These are phyloP conservation scores for Sus cebifrons DNA, from an alignment of 2,797 vertebrate genomes.

Conservation along the genomic window DNA sequence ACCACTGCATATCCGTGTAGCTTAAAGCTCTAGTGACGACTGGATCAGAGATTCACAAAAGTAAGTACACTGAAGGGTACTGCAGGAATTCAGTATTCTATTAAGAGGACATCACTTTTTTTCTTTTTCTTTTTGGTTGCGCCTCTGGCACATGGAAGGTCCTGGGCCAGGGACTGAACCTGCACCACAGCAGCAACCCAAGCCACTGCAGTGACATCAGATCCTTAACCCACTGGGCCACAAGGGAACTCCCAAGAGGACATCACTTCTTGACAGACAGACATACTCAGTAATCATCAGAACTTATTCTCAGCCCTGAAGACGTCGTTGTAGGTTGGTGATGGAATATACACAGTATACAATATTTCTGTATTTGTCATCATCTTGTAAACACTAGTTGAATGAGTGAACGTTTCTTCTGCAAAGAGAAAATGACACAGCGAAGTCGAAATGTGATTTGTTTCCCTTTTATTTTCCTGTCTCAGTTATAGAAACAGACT, in stretches of 20 bases:
- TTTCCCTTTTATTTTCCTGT: constrained; percentile 86
- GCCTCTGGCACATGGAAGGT: too few relatives aligned
- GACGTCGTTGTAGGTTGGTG: not conserved
- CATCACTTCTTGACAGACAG: not conserved
- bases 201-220: too few relatives aligned
- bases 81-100: not conserved
- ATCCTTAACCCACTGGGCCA: too few relatives aligned
- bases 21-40: not conserved
- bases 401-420: not conserved
- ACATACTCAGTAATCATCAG: not conserved
- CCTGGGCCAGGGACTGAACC: too few relatives aligned
- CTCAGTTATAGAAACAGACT: constrained; percentile 85
- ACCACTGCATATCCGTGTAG: too few relatives aligned
- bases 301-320: not conserved
- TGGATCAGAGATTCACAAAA: not conserved
- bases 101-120: not conserved
- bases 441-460: constrained; percentile 70
- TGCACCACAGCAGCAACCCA: too few relatives aligned
- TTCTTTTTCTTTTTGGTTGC: too few relatives aligned
- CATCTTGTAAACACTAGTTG: not conserved
- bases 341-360: not conserved
- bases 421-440: constrained; percentile 60
- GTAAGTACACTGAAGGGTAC: not conserved
- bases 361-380: not conserved
- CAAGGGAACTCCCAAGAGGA: not conserved